Evolutionary conservation across 2,888 invertebrate genomes (phyloP), one percentile per base, ranked within the genome.

Genomic region (Bellardia bayeri): DNA sequence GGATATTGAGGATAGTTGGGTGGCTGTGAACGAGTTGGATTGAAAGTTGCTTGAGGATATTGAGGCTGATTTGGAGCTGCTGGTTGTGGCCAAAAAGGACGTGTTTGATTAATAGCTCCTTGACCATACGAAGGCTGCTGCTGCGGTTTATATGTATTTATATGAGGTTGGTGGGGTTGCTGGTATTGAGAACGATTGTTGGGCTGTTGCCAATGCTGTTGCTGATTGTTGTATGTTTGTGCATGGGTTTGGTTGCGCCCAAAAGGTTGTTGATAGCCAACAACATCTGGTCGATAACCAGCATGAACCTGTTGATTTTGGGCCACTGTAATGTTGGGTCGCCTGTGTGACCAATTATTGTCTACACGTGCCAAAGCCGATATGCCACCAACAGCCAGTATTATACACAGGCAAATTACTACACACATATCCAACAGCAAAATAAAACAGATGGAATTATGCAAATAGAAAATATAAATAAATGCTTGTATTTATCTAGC

Each of bases 231-330:
- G 40, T 75, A 33, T 16, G 58, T 9, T 16, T 61, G 42, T 64
- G 64, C 30, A 13, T 40, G 63, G 1, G 63, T 71, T 71, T 76
- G 81, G 42, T 72, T 78, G 51, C 23, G 49, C 11, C 3, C 16
- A 1, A 14, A 45, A 30, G 49, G 68, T 66, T 66, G 58, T 40
- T 61, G 64, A 54, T 69, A 63, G 23, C 51, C 45, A 33, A 23
- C 75, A 66, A 4, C 58, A 30, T 71, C 45, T n/a, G 69, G 86
- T n/a, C 54, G 66, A 51, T 76, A 82, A 13, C 37, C 76, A n/a
- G 56, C 16, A 45, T 63, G 64, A 40, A 3, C 14, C 6, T 23
- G 14, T 13, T 63, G 58, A 49, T 49, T 54, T 54, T 76, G 82
- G 9, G 23, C 56, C 7, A 56, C 42, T 4, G 82, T 76, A 30